Evolutionary conservation across 2,113 vertebrate genomes (phyloP).

Genomic region (Passer montanus): DNA sequence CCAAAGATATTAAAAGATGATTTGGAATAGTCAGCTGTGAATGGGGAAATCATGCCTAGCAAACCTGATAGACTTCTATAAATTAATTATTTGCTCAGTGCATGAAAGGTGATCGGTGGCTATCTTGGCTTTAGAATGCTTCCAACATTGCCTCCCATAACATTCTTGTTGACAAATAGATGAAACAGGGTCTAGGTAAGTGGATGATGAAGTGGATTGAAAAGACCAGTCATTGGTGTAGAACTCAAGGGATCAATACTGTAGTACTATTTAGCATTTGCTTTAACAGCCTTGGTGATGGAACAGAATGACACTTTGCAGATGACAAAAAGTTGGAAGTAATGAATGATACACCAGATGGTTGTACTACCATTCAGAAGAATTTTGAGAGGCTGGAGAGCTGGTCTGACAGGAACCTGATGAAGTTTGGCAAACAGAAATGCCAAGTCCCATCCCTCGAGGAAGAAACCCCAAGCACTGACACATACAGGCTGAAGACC

Average conservation of each 20-base stretch:
- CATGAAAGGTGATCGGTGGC: not conserved
- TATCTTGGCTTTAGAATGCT: not conserved
- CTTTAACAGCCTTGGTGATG: not conserved
- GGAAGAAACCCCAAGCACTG: not conserved
- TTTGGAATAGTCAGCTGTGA: not conserved
- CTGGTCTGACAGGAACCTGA: not conserved
- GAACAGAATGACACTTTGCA: not conserved
- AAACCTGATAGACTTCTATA: not conserved
- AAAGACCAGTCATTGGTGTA: not conserved
- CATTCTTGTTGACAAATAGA: not conserved
- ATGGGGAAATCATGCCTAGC: not conserved
- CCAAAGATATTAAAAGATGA: not conserved
- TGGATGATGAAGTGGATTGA: not conserved
- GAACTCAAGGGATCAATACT: not conserved
- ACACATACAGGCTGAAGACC: not conserved
- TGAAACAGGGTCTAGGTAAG: not conserved
- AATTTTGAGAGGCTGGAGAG: not conserved
- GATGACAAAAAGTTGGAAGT: not conserved
- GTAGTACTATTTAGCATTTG: not conserved
- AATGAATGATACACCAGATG: not conserved
- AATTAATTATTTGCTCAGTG: not conserved
- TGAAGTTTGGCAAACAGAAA: not conserved
- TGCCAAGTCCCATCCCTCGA: not conserved
- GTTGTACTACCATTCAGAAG: not conserved
- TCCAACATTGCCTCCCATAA: not conserved